phyloP scores from a whole-genome alignment of 2,888 invertebrate species.

The Acrocyrtus sp. region DNA sequence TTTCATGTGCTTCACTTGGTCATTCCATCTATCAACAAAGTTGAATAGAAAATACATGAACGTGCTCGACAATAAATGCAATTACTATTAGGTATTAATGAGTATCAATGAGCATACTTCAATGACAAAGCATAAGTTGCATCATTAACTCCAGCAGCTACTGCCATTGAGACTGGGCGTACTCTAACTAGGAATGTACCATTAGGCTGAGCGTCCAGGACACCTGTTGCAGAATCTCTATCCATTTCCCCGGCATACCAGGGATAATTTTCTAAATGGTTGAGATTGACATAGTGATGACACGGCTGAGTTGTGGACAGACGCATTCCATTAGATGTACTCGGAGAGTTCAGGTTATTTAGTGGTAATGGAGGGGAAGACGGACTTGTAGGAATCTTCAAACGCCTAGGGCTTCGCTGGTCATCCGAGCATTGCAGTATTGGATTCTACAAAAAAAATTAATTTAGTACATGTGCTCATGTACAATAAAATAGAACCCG shows the following conservation, averaged over 20 bases:
- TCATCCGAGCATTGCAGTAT: constrained; percentile 33
- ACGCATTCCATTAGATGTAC: constrained; percentile 61
- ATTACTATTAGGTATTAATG: not conserved
- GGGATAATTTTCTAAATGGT: constrained; percentile 60
- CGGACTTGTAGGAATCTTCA: constrained; percentile 47
- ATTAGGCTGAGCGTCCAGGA: constrained; percentile 80
- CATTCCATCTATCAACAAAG: constrained; percentile 76
- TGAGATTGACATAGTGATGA: constrained; percentile 61
- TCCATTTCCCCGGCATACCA: constrained; percentile 91
- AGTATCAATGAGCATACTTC: constrained; percentile 72
- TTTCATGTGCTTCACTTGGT: constrained; percentile 91
- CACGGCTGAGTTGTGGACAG: constrained; percentile 46
- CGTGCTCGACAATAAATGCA: not conserved
- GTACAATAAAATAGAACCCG: too few relatives aligned
- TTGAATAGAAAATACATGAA: not conserved
- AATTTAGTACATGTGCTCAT: too few relatives aligned
- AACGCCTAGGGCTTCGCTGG: constrained; percentile 29
- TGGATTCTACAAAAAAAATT: constrained; percentile 43
- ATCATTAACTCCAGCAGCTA: constrained; percentile 69
- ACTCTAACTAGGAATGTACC: constrained; percentile 88
- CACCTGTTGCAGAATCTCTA: constrained; percentile 78
- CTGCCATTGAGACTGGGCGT: constrained; percentile 69
- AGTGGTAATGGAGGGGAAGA: constrained; percentile 58
- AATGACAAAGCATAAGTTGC: constrained; percentile 86
- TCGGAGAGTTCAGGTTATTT: constrained; percentile 59